Conservation (phyloP, 1,140 invertebrate genomes). For the Orchesella cincta region DNA sequence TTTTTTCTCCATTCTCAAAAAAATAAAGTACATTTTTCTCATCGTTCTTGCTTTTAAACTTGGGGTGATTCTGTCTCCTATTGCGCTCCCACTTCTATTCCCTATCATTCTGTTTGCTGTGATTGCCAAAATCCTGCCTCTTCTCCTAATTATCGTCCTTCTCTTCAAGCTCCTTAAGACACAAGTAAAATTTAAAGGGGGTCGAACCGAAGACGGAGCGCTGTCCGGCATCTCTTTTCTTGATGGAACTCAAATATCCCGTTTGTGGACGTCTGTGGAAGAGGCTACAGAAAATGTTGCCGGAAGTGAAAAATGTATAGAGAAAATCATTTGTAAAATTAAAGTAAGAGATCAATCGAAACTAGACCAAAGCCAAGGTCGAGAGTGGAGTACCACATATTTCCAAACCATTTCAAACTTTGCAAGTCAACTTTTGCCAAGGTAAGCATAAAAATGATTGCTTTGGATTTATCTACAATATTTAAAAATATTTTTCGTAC, state of each 20-base stretch:
- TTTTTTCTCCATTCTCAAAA: conserved; percentile 10
- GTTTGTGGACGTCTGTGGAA: not conserved
- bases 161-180: conserved; percentile 12
- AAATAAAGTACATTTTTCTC: not conserved
- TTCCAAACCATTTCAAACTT: too few species aligned
- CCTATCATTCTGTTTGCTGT: not conserved
- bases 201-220: too few species aligned
- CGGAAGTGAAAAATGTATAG: not conserved
- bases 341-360: too few species aligned
- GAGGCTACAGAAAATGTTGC: not conserved
- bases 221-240: too few species aligned
- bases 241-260: too few species aligned
- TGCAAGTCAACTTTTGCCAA: too few species aligned
- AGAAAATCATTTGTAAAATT: conserved; percentile 18
- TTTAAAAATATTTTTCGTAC: too few species aligned
- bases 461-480: too few species aligned
- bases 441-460: too few species aligned
- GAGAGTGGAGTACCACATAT: too few species aligned
- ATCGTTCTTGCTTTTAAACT: conserved; percentile 16
- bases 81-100: not conserved
- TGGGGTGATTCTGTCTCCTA: not conserved
- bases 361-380: too few species aligned
- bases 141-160: not conserved
- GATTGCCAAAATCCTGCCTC: conserved; percentile 6
- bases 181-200: conserved; percentile 16